Evolutionary conservation across 2,113 vertebrate genomes (phyloP), one percentile per base, ranked within the genome.

Genomic region (Rhinichthys klamathensis): DNA sequence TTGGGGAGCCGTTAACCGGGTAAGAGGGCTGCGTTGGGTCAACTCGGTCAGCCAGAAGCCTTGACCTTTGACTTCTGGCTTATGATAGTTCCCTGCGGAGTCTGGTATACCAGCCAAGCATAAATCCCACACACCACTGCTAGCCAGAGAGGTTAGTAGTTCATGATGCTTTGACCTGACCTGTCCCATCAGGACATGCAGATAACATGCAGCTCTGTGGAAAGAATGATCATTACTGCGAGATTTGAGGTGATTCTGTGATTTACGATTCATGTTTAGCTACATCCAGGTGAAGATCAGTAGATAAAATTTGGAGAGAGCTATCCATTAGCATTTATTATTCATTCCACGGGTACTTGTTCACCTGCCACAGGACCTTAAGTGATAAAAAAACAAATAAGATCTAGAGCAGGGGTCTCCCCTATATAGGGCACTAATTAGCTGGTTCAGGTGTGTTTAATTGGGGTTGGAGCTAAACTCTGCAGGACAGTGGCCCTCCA

Each of bases 61-160:
- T 85, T 85, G 83, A 82, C 70, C 72, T 82, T 72, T 76, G 72
- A 84, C 38, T 44, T 35, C 61, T 49, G 83, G 27, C 23, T 75
- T 54, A 74, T n/a, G 56, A 15, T 15, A 23, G 38, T 4, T 41
- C 38, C 56, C 82, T 38, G 41, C 46, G 60, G 46, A 60, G 86
- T 84, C 83, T 87, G 78, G 60, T 32, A 38, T 7, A 30, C 35
- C 41, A 21, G 60, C n/a, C 16, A 38, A 80, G 32, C 12, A 77
- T 81, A 69, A 84, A 87, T 85, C 61, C 18, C 75, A 25, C 30
- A n/a, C 21, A 61, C 63, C 16, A 27, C 25, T 41, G 12, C 82
- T 87, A 61, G 41, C 54, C 44, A 15, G 27, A 27, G 58, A 56
- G 70, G 44, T 65, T 10, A n/a, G 11, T 44, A 74, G 69, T 65